phyloP scores from a whole-genome alignment of 2,888 invertebrate genomes.

The Metellina segmentata region DNA sequence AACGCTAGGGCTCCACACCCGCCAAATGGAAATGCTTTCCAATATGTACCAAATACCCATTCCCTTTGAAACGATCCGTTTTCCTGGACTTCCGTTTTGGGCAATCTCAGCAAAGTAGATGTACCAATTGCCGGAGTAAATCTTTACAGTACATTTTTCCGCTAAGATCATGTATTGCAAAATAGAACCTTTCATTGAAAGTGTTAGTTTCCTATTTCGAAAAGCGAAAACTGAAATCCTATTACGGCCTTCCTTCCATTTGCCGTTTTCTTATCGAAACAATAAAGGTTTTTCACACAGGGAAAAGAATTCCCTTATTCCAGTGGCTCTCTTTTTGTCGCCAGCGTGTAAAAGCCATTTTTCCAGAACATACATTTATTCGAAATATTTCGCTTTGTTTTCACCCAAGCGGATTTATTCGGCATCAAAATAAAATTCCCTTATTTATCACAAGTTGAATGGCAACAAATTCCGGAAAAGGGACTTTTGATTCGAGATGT shows the following conservation, averaged over 20 bases:
- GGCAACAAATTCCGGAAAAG: constrained; percentile 59
- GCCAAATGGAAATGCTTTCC: constrained; percentile 46
- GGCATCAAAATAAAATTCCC: constrained; percentile 70
- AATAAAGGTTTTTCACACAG: constrained; percentile 43
- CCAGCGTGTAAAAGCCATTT: constrained; percentile 51
- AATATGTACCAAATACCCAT: constrained; percentile 21
- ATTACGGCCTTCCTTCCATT: constrained; percentile 51
- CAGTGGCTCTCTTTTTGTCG: constrained; percentile 37
- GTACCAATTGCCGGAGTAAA: constrained; percentile 57
- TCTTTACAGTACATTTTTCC: constrained; percentile 48
- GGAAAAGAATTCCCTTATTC: constrained; percentile 43
- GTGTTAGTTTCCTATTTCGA: constrained; percentile 60
- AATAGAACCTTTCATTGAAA: constrained; percentile 51
- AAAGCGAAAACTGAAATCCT: constrained; percentile 61
- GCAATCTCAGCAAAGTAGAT: constrained; percentile 30
- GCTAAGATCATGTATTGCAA: constrained; percentile 55
- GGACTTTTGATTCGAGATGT: constrained; percentile 49
- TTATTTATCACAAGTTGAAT: constrained; percentile 64
- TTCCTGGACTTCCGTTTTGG: constrained; percentile 24
- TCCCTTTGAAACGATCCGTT: constrained; percentile 24
- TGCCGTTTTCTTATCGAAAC: constrained; percentile 62
- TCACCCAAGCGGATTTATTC: constrained; percentile 63
- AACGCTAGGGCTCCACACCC: not conserved
- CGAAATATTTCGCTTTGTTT: constrained; percentile 68
- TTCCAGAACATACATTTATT: constrained; percentile 59